Conservation (phyloP, 2,113 vertebrate species). For the Urocolius indicus region DNA sequence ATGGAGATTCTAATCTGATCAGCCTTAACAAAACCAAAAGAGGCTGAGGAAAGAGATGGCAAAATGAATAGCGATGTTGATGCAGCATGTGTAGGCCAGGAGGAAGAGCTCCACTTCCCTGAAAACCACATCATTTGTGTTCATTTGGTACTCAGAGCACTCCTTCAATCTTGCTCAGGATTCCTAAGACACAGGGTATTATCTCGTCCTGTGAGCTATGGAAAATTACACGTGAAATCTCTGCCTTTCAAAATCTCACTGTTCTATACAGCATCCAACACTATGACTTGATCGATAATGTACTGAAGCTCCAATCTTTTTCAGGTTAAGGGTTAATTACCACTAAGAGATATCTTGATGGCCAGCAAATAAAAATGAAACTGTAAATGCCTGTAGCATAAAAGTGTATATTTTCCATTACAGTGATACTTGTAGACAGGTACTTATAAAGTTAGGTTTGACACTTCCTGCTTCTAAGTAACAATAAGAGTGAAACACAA, state of each 20-base stretch:
- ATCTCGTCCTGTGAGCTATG: neutral
- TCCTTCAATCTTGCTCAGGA: neutral
- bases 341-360: neutral
- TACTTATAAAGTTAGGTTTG: neutral
- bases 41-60: neutral
- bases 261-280: fast-evolving
- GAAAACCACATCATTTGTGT: neutral
- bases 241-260: neutral
- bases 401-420: neutral
- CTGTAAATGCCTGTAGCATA: too few relatives aligned
- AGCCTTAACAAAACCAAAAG: neutral
- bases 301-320: neutral
- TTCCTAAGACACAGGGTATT: neutral
- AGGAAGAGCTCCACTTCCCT: fast-evolving
- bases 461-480: neutral
- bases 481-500: neutral
- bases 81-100: fast-evolving
- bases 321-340: neutral
- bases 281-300: neutral
- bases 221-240: neutral
- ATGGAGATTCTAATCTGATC: neutral
- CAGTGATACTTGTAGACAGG: neutral
- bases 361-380: neutral
- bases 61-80: neutral
- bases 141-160: neutral